A percentile compares a stretch with the other conserved stretches of the same genome.
These are phyloP conservation scores for Carduelis carduelis DNA, from an alignment of 2,797 vertebrate genomes.

Conservation along the genomic window DNA sequence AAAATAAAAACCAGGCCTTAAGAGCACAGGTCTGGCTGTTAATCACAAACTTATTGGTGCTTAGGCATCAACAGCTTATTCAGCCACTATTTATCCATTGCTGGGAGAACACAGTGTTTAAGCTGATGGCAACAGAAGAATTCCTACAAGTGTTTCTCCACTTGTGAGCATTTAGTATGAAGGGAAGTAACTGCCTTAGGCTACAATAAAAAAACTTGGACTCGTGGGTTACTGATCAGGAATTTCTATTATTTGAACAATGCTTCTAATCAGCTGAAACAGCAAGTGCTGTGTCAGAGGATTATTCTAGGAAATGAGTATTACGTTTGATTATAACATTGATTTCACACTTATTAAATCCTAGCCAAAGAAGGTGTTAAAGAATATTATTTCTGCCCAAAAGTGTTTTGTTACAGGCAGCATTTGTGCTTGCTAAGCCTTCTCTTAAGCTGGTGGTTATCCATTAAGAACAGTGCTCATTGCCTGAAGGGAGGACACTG, in stretches of 20 bases:
- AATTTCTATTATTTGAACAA: constrained; percentile 39
- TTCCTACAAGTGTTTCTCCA: constrained; percentile 32
- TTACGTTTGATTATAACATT: constrained; percentile 44
- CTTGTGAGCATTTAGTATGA: constrained; percentile 6
- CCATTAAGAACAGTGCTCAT: neutral
- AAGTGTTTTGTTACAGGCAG: constrained; percentile 28
- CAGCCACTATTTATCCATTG: neutral
- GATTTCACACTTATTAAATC: constrained; percentile 62
- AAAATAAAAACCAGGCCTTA: neutral
- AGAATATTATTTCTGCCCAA: constrained; percentile 30
- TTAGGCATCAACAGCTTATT: constrained; percentile 48
- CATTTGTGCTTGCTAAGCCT: constrained; percentile 38
- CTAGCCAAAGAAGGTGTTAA: constrained; percentile 20
- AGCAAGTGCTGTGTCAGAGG: constrained; percentile 34
- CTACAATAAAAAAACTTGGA: neutral
- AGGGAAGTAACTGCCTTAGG: neutral
- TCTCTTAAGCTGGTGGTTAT: constrained; percentile 30
- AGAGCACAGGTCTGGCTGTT: constrained; percentile 6
- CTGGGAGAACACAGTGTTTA: neutral
- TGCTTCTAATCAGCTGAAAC: constrained; percentile 44
- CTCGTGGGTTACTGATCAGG: neutral
- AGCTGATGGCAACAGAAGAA: constrained; percentile 30
- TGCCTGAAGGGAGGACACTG: neutral
- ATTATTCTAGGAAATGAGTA: constrained; percentile 53
- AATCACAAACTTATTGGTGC: neutral